Evolutionary conservation across 2,888 invertebrate species (phyloP).

Genomic region (Lasius fuliginosus): DNA sequence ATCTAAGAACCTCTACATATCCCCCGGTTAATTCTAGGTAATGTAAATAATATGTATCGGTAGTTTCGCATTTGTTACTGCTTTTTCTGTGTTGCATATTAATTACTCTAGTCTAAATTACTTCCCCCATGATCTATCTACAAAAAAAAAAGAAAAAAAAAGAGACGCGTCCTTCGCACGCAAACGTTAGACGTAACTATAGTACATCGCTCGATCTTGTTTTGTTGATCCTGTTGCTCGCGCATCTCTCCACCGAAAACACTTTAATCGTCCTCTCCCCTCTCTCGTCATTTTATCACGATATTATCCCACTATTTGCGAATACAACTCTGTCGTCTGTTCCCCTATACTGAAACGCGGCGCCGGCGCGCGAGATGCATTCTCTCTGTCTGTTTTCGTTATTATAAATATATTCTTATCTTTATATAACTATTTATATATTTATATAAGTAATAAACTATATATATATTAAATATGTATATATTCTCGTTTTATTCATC

Average conservation of each 20-base stretch:
- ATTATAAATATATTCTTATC: constrained; percentile 71
- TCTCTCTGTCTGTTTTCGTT: constrained; percentile 55
- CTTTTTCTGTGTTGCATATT: constrained; percentile 72
- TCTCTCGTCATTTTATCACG: constrained; percentile 13
- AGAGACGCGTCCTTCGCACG: constrained; percentile 58
- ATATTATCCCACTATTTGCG: constrained; percentile 14
- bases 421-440: constrained; percentile 79
- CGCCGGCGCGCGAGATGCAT: constrained; percentile 52
- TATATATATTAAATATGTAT: constrained; percentile 77
- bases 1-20: constrained; percentile 81
- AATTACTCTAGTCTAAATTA: constrained; percentile 72
- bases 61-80: constrained; percentile 67
- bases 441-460: constrained; percentile 85
- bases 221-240: constrained; percentile 72
- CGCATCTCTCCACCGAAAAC: constrained; percentile 48
- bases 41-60: constrained; percentile 85
- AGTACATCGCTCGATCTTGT: constrained; percentile 58
- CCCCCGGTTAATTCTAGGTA: constrained; percentile 81
- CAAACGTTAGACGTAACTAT: constrained; percentile 59
- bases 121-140: constrained; percentile 70
- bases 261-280: neutral
- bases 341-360: constrained; percentile 55
- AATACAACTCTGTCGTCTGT: constrained; percentile 40
- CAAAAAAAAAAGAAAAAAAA: constrained; percentile 60
- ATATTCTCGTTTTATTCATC: constrained; percentile 79